These are phyloP conservation scores for Stictonetta naevosa DNA, from an alignment of 2,113 vertebrate species.

Conservation along the genomic window DNA sequence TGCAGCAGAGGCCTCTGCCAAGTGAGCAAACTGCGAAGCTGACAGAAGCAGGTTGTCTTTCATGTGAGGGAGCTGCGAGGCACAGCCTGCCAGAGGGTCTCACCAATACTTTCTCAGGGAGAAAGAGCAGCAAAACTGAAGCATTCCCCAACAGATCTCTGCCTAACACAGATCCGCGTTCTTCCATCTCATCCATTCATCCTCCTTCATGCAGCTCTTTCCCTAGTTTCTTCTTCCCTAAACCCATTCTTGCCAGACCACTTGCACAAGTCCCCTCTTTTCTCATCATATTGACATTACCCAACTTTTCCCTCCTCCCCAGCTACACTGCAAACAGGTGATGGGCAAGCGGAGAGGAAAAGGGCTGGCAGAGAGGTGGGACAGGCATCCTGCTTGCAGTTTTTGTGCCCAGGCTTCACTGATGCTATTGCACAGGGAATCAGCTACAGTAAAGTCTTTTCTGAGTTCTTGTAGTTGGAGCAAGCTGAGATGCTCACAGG, in stretches of 20 bases:
- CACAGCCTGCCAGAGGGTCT: not conserved
- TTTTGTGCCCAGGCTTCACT: not conserved
- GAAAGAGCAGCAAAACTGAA: not conserved
- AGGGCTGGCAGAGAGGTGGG: not conserved
- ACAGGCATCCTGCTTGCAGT: not conserved
- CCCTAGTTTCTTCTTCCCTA: not conserved
- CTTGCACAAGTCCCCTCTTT: not conserved
- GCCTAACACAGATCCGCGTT: not conserved
- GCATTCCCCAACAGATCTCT: not conserved
- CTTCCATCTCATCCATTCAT: not conserved
- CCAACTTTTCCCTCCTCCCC: not conserved
- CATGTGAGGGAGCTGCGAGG: not conserved
- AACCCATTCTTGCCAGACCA: not conserved
- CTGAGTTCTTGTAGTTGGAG: not conserved
- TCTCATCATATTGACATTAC: not conserved
- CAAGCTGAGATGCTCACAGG: not conserved
- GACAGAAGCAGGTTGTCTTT: not conserved
- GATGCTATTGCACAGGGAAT: not conserved
- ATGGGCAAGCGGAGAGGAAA: not conserved
- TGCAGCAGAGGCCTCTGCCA: slow-evolving; percentile 11
- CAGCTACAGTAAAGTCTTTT: not conserved
- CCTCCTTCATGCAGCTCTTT: fast-evolving
- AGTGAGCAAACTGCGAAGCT: not conserved
- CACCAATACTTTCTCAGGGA: not conserved
- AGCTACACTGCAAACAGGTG: fast-evolving